Base-by-base conservation (phyloP, 2,113 vertebrate species). In the Chionodraco myersi region DNA sequence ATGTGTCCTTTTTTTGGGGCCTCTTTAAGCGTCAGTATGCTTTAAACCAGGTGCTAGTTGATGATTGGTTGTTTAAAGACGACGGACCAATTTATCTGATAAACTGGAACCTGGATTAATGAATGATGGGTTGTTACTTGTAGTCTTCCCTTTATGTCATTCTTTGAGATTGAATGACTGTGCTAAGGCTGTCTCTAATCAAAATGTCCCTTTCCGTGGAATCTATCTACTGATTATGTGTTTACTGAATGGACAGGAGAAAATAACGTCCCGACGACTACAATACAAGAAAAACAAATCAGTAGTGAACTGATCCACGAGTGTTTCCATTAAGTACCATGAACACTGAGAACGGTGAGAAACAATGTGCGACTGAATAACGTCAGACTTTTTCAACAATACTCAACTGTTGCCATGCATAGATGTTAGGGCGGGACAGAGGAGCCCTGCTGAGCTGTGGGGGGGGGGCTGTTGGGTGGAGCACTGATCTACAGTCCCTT, bases 381-480 rank as follows among this genome's bases (percentile, higher is more conserved):
- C 59, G 36, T 64, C 23, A n/a, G 66, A 77, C 45, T 60, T 73
- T 52, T 54, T 69, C 72, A 74, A 77, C 81, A 65, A 65, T 57
- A 30, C 30, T 30, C 30, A 4, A 76, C 80, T 77, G 60, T 62
- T 72, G 59, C 47, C 69, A 77, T 84, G 87, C 75, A 86, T 74
- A 86, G 78, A 79, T 81, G 72, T 82, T 69, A 60, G 77, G 72
- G 79, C 82, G 70, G 70, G 79, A 65, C 56, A 62, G 36, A 74
- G 58, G 15, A 45, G 63, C 48, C 34, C 14, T 4, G 63, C 62
- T 53, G 45, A 57, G 68, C 41, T 34, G 26, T 65, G 23, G 54
- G n/a, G 1, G 1, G 2, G 13, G 65, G 52, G 67, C 45, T 21
- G 56, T 11, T 11, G 5, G 9, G 23, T 2, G 45, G 15, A 21